These are phyloP conservation scores for Ciona savignyi DNA, from an alignment of 23 tunicate genomes.

Conservation along the genomic window DNA sequence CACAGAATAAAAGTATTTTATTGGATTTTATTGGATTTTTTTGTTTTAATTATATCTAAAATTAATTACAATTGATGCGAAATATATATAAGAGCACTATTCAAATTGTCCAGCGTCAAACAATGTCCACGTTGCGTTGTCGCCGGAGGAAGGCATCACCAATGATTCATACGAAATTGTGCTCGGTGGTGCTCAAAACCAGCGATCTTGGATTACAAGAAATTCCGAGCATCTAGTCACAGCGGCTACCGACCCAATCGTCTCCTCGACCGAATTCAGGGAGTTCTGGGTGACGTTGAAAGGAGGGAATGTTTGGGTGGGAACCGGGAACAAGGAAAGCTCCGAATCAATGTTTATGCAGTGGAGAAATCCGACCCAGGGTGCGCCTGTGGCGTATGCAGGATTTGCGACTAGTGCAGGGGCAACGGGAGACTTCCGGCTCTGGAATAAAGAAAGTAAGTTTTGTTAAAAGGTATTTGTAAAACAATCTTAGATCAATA, in stretches of 20 bases:
- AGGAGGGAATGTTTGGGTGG: conserved; percentile 56
- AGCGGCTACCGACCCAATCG: conserved; percentile 43
- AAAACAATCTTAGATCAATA: too few species aligned
- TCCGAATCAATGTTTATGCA: conserved; percentile 43
- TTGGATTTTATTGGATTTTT: too few species aligned
- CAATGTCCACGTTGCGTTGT: conserved; percentile 53
- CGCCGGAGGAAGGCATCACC: conserved; percentile 27
- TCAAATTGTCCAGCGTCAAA: conserved; percentile 37
- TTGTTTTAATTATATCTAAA: too few species aligned
- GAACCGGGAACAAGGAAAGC: conserved; percentile 37
- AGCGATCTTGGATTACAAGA: conserved; percentile 58
- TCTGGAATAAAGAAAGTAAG: conserved; percentile 73
- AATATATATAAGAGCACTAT: too few species aligned
- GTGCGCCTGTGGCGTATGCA: conserved; percentile 4
- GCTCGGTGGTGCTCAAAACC: conserved; percentile 60
- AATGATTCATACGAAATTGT: conserved; percentile 56
- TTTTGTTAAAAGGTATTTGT: too few species aligned
- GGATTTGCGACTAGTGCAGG: conserved; percentile 84
- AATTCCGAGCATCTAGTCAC: conserved; percentile 38
- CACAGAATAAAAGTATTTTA: too few species aligned
- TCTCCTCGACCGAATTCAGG: conserved; percentile 46
- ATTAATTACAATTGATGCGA: too few species aligned
- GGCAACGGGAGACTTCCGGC: conserved; percentile 61
- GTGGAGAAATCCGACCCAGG: conserved; percentile 28
- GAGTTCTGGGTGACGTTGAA: conserved; percentile 94